Conservation (phyloP, 35 echinoderm and acorn worm genomes). For the Diadema setosum region DNA sequence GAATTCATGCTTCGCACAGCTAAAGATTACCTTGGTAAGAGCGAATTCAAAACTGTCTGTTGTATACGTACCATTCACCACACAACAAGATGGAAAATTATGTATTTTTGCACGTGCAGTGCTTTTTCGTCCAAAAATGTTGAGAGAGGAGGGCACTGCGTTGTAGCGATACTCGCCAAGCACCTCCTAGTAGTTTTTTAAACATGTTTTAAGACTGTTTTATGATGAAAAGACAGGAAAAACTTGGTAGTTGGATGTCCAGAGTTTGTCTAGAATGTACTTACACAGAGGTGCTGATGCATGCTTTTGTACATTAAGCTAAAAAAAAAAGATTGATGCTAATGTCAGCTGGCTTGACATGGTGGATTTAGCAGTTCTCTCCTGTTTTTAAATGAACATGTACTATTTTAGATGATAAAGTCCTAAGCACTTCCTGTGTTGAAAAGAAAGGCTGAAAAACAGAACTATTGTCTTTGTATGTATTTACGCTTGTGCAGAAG, state of each 20-base stretch:
- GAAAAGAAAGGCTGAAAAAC: neutral
- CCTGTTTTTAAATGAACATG: constrained; percentile 3
- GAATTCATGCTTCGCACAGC: too few relatives aligned
- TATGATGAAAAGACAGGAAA: neutral
- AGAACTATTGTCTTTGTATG: neutral
- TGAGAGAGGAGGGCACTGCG: neutral
- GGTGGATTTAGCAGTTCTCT: neutral
- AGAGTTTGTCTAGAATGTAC: too few relatives aligned
- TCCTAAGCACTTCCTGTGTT: neutral
- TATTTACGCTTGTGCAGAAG: neutral
- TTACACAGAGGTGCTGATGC: neutral
- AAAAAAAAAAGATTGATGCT: neutral
- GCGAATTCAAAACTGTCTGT: neutral
- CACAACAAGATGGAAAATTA: neutral
- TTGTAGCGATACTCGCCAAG: neutral
- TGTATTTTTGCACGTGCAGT: neutral
- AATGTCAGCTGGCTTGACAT: constrained; percentile 9
- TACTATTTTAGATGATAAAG: constrained; percentile 11
- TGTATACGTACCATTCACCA: neutral
- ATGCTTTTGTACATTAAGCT: neutral
- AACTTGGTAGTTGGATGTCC: too few relatives aligned
- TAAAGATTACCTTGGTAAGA: neutral
- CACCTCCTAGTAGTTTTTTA: neutral
- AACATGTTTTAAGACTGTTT: neutral
- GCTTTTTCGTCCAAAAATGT: neutral